Percentiles rank a stretch among this genome's conserved stretches.
phyloP scores from a whole-genome alignment of 2,888 invertebrate genomes.

The Argynnis bischoffii region DNA sequence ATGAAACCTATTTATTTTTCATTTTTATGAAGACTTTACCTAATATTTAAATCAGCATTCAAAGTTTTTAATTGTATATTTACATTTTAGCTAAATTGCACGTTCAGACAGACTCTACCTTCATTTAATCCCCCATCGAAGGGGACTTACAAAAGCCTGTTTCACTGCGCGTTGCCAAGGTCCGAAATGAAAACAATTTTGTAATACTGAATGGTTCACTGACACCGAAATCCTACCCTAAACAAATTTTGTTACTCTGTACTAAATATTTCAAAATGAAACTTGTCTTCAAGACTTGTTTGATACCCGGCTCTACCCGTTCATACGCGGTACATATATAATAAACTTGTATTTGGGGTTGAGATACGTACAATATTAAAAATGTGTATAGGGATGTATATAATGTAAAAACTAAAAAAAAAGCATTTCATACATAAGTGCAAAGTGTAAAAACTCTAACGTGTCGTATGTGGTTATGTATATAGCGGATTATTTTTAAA shows the following conservation, averaged over 20 bases:
- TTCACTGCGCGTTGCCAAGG: slow-evolving; percentile 27
- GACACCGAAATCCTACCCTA: slow-evolving; percentile 22
- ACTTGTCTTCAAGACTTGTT: slow-evolving; percentile 11
- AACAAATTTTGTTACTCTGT: slow-evolving; percentile 21
- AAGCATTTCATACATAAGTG: too few species aligned
- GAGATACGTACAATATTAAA: not conserved
- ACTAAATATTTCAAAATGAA: slow-evolving; percentile 9
- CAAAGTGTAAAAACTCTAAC: too few species aligned
- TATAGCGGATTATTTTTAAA: too few species aligned
- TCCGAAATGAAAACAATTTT: slow-evolving; percentile 30
- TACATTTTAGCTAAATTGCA: slow-evolving; percentile 9
- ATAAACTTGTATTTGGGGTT: slow-evolving; percentile 4
- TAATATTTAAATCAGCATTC: not conserved
- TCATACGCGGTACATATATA: not conserved
- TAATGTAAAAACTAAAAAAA: too few species aligned
- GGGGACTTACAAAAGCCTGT: slow-evolving; percentile 30
- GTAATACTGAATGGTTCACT: slow-evolving; percentile 23
- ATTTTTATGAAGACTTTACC: not conserved
- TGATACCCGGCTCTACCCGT: slow-evolving; percentile 8
- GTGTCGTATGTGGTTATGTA: too few species aligned
- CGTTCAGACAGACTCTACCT: slow-evolving; percentile 23
- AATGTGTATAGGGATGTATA: too few species aligned
- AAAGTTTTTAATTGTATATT: not conserved
- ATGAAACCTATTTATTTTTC: too few species aligned
- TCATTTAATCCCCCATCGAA: slow-evolving; percentile 32